Evolutionary conservation across 2,888 invertebrate species (phyloP).

Genomic region (Hypolimnas misippus): DNA sequence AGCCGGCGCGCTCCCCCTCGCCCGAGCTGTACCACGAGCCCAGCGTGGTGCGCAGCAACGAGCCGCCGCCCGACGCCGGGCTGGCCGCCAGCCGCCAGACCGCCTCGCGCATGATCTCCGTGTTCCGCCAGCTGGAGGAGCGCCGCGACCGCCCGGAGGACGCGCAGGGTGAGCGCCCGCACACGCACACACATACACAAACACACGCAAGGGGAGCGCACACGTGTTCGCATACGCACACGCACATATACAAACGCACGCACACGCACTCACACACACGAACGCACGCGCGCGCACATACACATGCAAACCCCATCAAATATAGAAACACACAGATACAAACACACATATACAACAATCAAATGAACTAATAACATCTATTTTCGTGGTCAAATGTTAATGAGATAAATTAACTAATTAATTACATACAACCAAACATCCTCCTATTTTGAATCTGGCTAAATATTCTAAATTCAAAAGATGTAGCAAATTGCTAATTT

Average conservation of each 20-base stretch:
- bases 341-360: too few species aligned
- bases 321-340: too few species aligned
- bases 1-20: slow-evolving; percentile 86
- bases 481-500: too few species aligned
- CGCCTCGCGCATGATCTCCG: slow-evolving; percentile 93
- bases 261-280: too few species aligned
- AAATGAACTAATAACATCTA: too few species aligned
- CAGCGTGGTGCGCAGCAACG: slow-evolving; percentile 86
- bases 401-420: too few species aligned
- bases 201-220: not conserved
- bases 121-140: slow-evolving; percentile 95
- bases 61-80: slow-evolving; percentile 77
- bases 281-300: not conserved
- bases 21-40: slow-evolving; percentile 90
- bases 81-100: slow-evolving; percentile 86
- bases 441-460: too few species aligned
- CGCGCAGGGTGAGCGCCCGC: slow-evolving; percentile 52
- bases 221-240: not conserved
- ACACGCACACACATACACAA: not conserved
- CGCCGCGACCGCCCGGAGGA: slow-evolving; percentile 81
- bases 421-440: too few species aligned
- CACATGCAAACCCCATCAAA: not conserved
- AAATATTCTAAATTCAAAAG: not conserved
- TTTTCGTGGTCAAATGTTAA: too few species aligned
- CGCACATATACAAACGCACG: not conserved